phyloP scores from a whole-genome alignment of 1,140 invertebrate genomes.

The Episyrphus balteatus region DNA sequence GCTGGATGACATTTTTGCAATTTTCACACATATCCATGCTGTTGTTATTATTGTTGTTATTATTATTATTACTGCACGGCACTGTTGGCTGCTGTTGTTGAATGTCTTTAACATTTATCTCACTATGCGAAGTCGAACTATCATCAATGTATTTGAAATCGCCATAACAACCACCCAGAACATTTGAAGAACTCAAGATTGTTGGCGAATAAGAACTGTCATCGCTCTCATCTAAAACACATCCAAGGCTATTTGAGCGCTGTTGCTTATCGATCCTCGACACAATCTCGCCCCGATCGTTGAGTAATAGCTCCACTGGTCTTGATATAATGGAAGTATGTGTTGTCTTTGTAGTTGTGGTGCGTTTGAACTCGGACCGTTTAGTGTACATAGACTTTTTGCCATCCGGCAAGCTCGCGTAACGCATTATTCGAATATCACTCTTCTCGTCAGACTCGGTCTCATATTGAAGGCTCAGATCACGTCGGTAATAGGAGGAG shows the following conservation, averaged over 20 bases:
- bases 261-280: conserved; percentile 10
- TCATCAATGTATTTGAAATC: conserved; percentile 33
- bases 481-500: background rate
- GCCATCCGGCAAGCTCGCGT: background rate
- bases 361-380: conserved; percentile 17
- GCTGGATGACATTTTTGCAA: conserved; percentile 23
- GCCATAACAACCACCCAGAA: conserved; percentile 6
- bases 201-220: background rate
- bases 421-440: background rate
- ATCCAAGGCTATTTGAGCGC: conserved; percentile 29
- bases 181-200: conserved; percentile 14
- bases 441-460: background rate
- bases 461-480: background rate
- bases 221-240: conserved; percentile 19
- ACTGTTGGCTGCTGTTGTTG: conserved; percentile 6
- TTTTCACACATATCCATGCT: conserved; percentile 25
- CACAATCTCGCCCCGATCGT: conserved; percentile 26
- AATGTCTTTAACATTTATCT: conserved; percentile 14
- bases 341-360: conserved; percentile 23
- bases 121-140: conserved; percentile 27
- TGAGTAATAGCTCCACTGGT: conserved; percentile 26
- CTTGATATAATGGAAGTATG: conserved; percentile 22
- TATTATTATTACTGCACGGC: conserved; percentile 10
- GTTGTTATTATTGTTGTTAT: conserved; percentile 9
- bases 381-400: conserved; percentile 10